Percentiles rank a stretch among this genome's conserved stretches.
phyloP scores from a whole-genome alignment of 2,113 vertebrate species.

The Petaurus breviceps region DNA sequence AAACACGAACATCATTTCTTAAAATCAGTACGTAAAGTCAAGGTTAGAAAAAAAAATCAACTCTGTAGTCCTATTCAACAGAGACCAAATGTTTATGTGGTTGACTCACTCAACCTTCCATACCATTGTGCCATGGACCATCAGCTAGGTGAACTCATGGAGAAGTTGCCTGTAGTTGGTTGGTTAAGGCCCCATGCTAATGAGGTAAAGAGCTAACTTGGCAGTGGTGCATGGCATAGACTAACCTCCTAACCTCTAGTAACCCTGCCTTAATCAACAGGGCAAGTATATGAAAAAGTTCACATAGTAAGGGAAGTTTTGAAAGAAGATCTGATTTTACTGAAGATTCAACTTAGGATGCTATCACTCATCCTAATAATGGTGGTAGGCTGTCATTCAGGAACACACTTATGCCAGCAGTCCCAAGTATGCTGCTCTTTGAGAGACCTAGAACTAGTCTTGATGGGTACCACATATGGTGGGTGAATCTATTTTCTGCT shows the following conservation, averaged over 20 bases:
- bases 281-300: not conserved
- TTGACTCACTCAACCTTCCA: not conserved
- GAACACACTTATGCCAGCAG: not conserved
- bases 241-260: not conserved
- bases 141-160: not conserved
- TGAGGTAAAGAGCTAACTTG: not conserved
- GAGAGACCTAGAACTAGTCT: fast-evolving
- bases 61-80: not conserved
- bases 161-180: not conserved
- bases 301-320: fast-evolving
- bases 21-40: not conserved
- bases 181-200: not conserved
- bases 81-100: not conserved
- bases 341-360: fast-evolving
- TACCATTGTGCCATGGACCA: not conserved
- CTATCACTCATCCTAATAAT: not conserved
- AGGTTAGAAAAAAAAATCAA: not conserved
- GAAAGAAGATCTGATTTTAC: not conserved
- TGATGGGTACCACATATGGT: fast-evolving
- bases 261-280: not conserved
- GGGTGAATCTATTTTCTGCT: not conserved
- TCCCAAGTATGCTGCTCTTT: fast-evolving
- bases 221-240: fast-evolving
- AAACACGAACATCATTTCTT: not conserved
- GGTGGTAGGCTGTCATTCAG: fast-evolving